Conservation (phyloP, 2,113 vertebrate species). For the Paramisgurnus dabryanus region DNA sequence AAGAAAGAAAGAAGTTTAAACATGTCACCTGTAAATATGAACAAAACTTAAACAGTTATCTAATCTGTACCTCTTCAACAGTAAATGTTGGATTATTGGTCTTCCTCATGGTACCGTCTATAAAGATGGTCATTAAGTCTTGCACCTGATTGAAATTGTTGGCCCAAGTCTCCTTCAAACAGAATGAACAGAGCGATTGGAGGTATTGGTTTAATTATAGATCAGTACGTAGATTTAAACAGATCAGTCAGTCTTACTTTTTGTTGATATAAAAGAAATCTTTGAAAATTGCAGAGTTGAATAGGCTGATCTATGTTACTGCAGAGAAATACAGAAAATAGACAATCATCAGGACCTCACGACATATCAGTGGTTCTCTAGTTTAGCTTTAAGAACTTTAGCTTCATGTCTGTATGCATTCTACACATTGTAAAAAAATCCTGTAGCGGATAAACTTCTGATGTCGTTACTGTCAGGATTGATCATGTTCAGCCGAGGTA, state of each 20-base stretch:
- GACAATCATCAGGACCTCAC: background rate
- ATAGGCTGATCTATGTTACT: conserved; percentile 91
- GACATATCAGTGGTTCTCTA: background rate
- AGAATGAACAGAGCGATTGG: background rate
- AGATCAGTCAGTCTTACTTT: conserved; percentile 74
- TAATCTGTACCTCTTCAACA: conserved; percentile 86
- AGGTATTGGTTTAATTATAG: background rate
- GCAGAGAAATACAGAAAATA: conserved; percentile 30
- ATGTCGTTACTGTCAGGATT: too few species aligned
- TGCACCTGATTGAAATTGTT: conserved; percentile 87
- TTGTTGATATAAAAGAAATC: conserved; percentile 89
- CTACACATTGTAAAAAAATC: too few species aligned
- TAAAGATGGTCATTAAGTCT: conserved; percentile 92
- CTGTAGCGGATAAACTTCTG: too few species aligned
- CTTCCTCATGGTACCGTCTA: conserved; percentile 95
- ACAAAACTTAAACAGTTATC: background rate
- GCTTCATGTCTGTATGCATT: too few species aligned
- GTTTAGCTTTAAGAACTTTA: background rate
- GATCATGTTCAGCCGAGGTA: too few species aligned
- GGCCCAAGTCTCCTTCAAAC: conserved; percentile 85
- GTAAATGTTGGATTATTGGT: conserved; percentile 92
- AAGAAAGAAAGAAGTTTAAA: conserved; percentile 4
- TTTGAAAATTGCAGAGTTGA: conserved; percentile 90
- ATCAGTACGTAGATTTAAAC: background rate
- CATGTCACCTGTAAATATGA: background rate